phyloP scores from a whole-genome alignment of 1,140 invertebrate genomes.

The Eciton burchellii region DNA sequence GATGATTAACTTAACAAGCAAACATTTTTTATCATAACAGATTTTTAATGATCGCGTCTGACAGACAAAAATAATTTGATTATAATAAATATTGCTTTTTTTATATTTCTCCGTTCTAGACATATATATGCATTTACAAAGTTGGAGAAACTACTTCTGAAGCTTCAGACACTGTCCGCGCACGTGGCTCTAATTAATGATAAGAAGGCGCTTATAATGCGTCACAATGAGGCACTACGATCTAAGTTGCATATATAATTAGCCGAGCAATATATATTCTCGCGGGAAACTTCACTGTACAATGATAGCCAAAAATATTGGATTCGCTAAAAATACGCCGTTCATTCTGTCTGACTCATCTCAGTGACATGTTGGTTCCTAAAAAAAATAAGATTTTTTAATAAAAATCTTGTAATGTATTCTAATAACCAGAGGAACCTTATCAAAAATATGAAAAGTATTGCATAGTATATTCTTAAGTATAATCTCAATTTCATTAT shows the following conservation, averaged over 20 bases:
- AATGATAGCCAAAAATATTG: conserved; percentile 26
- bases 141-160: not conserved
- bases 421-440: not conserved
- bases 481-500: not conserved
- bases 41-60: not conserved
- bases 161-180: not conserved
- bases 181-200: conserved; percentile 2
- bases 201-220: conserved; percentile 9
- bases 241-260: not conserved
- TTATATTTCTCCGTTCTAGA: not conserved
- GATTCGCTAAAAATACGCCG: conserved; percentile 24
- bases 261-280: conserved; percentile 2
- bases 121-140: not conserved
- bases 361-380: not conserved
- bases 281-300: conserved; percentile 12
- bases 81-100: no score
- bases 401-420: conserved; percentile 4
- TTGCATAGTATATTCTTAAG: not conserved
- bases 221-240: not conserved
- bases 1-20: not conserved
- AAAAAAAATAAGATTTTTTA: conserved; percentile 9
- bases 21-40: not conserved
- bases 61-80: no score
- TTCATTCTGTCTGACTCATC: conserved; percentile 26
- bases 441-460: not conserved